Percentiles rank a stretch among this genome's conserved stretches.
Conservation (phyloP, 2,888 invertebrate species). For the Malachius bipustulatus region DNA sequence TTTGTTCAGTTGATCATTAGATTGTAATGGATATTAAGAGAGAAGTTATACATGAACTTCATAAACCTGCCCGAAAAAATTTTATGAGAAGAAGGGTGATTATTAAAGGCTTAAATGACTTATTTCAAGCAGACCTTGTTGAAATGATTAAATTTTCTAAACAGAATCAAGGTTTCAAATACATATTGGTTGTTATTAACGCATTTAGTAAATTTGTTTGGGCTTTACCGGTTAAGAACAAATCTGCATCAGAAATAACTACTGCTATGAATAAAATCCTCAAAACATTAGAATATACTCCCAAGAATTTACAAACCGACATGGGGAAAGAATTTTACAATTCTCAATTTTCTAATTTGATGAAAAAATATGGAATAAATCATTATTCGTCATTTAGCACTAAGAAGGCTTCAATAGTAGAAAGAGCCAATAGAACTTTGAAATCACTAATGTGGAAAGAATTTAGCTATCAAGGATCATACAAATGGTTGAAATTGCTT, state of each 20-base stretch:
- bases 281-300: conserved; percentile 8
- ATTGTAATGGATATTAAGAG: too few species aligned
- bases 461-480: conserved; percentile 23
- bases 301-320: conserved; percentile 18
- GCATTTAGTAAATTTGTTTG: conserved; percentile 31
- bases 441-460: conserved; percentile 22
- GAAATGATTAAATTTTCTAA: conserved; percentile 25
- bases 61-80: conserved; percentile 30
- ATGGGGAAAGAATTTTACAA: conserved; percentile 24
- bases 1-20: too few species aligned
- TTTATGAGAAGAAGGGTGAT: conserved; percentile 28
- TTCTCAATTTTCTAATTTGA: conserved; percentile 18
- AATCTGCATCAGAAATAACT: conserved; percentile 23
- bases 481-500: conserved; percentile 24
- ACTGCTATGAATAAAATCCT: conserved; percentile 11
- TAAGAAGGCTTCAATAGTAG: conserved; percentile 22
- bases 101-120: conserved; percentile 30
- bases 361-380: conserved; percentile 17
- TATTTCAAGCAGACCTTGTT: conserved; percentile 34
- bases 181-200: conserved; percentile 28
- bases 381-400: conserved; percentile 19
- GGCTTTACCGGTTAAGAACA: conserved; percentile 25
- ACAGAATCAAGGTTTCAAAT: conserved; percentile 25
- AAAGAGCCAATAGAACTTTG: conserved; percentile 22
- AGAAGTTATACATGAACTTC: conserved; percentile 24